Evolutionary conservation across 2,888 invertebrate genomes (phyloP).

Genomic region (Idaea biselata): DNA sequence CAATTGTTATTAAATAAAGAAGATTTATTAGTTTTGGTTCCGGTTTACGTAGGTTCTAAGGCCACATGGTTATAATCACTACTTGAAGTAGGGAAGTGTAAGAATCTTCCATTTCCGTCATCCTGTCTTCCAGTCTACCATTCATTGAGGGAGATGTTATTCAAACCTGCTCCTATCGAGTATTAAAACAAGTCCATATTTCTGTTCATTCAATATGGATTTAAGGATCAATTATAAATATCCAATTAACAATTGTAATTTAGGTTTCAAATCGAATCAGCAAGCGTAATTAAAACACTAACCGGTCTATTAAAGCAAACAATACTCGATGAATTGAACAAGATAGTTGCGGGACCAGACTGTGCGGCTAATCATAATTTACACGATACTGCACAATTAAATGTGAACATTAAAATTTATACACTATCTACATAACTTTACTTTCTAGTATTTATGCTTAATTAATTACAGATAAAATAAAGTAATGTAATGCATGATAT

Average conservation of each 20-base stretch:
- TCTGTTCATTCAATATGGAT: neutral
- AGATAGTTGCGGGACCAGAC: slow-evolving; percentile 56
- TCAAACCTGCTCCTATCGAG: too few relatives aligned
- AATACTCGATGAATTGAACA: slow-evolving; percentile 56
- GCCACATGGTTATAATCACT: too few relatives aligned
- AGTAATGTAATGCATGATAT: neutral
- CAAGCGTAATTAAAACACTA: slow-evolving; percentile 61
- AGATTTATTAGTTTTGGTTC: too few relatives aligned
- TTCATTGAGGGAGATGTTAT: too few relatives aligned
- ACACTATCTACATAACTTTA: neutral
- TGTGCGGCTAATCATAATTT: slow-evolving; percentile 9
- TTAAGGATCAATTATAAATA: slow-evolving; percentile 13
- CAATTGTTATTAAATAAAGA: too few relatives aligned
- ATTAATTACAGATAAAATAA: neutral
- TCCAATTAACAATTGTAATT: slow-evolving; percentile 22
- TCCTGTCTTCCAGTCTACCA: too few relatives aligned
- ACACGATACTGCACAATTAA: neutral
- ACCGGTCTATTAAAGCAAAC: slow-evolving; percentile 56
- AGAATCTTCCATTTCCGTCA: too few relatives aligned
- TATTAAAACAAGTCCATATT: too few relatives aligned
- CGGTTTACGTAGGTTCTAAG: too few relatives aligned
- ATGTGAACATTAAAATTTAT: neutral
- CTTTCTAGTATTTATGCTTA: neutral
- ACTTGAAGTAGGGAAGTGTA: too few relatives aligned
- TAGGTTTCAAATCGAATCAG: slow-evolving; percentile 31